These are phyloP conservation scores for Penaeus chinensis DNA, from an alignment of 1,140 invertebrate species.

Conservation along the genomic window DNA sequence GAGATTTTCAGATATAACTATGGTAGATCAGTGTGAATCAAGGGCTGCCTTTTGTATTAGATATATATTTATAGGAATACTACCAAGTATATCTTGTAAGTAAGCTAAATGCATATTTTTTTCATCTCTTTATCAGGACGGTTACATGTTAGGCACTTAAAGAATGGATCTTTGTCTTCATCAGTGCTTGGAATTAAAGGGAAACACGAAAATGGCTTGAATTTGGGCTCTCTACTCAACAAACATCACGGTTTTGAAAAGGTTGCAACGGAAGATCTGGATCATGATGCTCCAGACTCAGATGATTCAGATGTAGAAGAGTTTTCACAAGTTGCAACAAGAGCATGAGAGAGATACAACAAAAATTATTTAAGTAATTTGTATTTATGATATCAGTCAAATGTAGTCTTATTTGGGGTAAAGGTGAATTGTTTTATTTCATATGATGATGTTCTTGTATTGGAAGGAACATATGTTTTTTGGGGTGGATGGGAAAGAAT, in stretches of 20 bases:
- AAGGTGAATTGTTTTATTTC: too few relatives aligned
- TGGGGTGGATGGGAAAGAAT: too few relatives aligned
- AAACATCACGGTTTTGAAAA: constrained; percentile 61
- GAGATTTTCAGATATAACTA: constrained; percentile 6
- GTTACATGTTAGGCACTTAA: constrained; percentile 29
- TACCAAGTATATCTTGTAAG: neutral
- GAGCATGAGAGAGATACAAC: constrained; percentile 38
- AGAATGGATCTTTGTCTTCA: constrained; percentile 42
- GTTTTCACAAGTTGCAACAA: constrained; percentile 59
- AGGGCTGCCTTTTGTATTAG: neutral
- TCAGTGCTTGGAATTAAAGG: constrained; percentile 20
- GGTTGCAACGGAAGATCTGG: constrained; percentile 61
- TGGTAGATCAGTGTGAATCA: neutral
- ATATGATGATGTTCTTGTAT: too few relatives aligned
- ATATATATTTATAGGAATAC: neutral
- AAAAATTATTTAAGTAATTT: too few relatives aligned
- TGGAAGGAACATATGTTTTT: too few relatives aligned
- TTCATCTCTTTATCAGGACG: constrained; percentile 34
- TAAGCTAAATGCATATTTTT: neutral
- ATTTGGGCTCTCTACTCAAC: constrained; percentile 59
- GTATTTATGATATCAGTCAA: too few relatives aligned
- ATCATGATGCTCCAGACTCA: constrained; percentile 58
- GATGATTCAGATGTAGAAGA: constrained; percentile 63
- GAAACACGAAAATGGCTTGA: constrained; percentile 55
- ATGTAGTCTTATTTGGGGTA: too few relatives aligned